Percentiles rank a stretch among this genome's conserved stretches.
Evolutionary conservation across 2,797 vertebrate species (phyloP).

Genomic region (Chrysocyon brachyurus): DNA sequence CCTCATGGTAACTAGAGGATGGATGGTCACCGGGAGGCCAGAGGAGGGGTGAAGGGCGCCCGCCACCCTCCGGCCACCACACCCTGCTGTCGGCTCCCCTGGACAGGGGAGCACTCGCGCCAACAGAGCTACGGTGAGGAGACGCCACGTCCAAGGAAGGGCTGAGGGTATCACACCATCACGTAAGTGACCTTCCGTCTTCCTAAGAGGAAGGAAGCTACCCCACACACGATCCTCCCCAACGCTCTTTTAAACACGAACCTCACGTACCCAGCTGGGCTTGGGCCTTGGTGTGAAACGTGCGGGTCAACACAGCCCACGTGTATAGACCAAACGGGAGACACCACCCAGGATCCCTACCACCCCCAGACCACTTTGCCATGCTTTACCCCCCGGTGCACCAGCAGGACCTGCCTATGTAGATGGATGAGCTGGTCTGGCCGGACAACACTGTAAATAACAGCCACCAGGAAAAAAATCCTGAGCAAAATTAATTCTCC

Average conservation of each 20-base stretch:
- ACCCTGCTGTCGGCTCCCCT: no score
- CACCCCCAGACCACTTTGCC: background rate
- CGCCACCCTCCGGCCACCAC: no score
- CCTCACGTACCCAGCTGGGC: background rate
- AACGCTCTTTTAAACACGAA: background rate
- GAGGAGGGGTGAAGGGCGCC: no score
- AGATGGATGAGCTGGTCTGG: conserved; percentile 57
- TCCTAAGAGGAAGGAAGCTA: conserved; percentile 43
- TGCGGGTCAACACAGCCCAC: background rate
- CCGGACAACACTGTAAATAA: conserved; percentile 71
- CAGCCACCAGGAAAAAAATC: conserved; percentile 50
- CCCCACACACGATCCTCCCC: background rate
- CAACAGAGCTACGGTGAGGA: background rate
- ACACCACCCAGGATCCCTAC: background rate
- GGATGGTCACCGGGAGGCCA: background rate
- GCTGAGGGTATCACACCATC: background rate
- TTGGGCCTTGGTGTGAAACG: background rate
- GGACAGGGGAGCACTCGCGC: no score
- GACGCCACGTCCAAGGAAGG: background rate
- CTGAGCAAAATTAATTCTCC: conserved; percentile 82
- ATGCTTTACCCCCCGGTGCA: background rate
- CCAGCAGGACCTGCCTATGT: background rate
- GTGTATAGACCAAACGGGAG: background rate
- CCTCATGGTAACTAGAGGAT: background rate
- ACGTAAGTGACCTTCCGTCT: background rate